Conservation (phyloP, 2,797 vertebrate species). For the Tympanoctomys barrerae region DNA sequence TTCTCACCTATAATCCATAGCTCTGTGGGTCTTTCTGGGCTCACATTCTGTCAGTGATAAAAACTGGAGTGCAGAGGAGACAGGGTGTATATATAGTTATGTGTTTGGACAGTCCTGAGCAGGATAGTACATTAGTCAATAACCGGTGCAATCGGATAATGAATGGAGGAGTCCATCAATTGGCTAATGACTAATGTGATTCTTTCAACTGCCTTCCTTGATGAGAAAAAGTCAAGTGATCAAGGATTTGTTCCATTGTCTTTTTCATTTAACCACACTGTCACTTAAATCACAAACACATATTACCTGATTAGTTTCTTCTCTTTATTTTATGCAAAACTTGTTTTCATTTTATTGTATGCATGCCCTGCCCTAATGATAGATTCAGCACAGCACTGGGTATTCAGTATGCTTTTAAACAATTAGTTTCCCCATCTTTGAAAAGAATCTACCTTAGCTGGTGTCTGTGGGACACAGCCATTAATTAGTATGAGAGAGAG, state of each 20-base stretch:
- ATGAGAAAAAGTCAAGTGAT: not conserved
- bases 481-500: conserved; percentile 35
- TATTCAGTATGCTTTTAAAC: conserved; percentile 24
- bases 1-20: not conserved
- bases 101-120: not conserved
- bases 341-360: conserved; percentile 27
- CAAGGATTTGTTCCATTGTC: not conserved
- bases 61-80: not conserved
- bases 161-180: not conserved
- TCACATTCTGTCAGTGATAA: not conserved
- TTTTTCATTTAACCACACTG: not conserved
- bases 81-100: not conserved
- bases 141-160: not conserved
- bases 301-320: not conserved
- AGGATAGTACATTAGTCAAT: not conserved
- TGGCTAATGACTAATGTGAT: not conserved
- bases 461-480: not conserved
- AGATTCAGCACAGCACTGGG: not conserved
- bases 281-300: not conserved
- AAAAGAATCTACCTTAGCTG: not conserved
- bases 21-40: not conserved
- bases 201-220: not conserved
- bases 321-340: not conserved
- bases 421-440: not conserved
- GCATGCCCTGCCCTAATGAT: not conserved